Base-by-base conservation (phyloP, 2,113 vertebrate species). In the Dascyllus trimaculatus region DNA sequence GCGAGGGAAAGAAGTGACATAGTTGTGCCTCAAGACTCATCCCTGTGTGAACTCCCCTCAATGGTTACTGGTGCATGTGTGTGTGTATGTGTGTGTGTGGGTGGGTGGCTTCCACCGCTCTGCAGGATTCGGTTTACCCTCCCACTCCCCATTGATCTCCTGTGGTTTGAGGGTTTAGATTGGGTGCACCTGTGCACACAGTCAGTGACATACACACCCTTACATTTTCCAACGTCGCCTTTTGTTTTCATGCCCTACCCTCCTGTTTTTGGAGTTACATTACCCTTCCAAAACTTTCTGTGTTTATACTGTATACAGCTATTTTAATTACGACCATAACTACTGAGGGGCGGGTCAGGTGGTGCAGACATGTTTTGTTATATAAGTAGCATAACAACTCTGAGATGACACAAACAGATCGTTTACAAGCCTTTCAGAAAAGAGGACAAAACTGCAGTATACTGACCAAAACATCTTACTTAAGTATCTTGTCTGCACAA, bases 131-230 rank as follows among this genome's bases (percentile, higher is more conserved):
- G 18, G 74, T 73, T 70, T 57, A 72, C 85, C 69, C 85, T 59
- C 89, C 89, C 88, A 87, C 70, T 85, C 58, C 0, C 81, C 85
- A 84, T 68, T 85, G 77, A 88, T 91, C 86, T 77, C 56, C 43
- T 85, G 85, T 85, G 84, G 86, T 90, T 91, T 84, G 52, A 75
- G 65, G 74, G 63, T 84, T 88, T 58, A 75, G 81, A 88, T 72
- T 80, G 80, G 62, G 80, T 78, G 88, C 91, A 93, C 91, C 90
- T 91, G 90, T 91, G 86, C 86, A 90, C 80, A 91, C 88, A 91
- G 56, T 54, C 32, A 52, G 43, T 17, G 22, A 59, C 71, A 58
- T 6, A 58, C 68, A 80, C 77, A 80, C 76, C 21, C 65, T 49
- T 35, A 57, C 5, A 67, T 82, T 83, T 85, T 74, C 29, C 71